Conservation (phyloP, 1,140 invertebrate species). For the Zaprionus africanus region DNA sequence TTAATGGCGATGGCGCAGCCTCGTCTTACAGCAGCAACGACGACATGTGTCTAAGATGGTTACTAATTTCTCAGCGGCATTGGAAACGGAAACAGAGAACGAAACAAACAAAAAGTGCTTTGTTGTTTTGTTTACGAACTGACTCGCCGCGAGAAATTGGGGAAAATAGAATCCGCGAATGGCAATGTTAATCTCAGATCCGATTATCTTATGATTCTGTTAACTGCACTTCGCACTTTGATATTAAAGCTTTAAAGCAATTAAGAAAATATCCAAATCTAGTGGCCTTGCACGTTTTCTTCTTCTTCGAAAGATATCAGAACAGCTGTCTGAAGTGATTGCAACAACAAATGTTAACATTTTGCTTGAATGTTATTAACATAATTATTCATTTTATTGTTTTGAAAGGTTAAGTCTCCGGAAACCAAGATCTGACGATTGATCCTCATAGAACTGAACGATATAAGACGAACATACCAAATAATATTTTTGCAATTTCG, state of each 20-base stretch:
- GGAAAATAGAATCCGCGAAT: background rate
- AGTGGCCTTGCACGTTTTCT: constrained; percentile 52
- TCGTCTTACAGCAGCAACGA: constrained; percentile 16
- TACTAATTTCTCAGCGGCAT: constrained; percentile 22
- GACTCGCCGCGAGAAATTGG: constrained; percentile 23
- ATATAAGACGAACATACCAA: too few relatives aligned
- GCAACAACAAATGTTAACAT: constrained; percentile 26
- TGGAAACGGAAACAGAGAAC: constrained; percentile 20
- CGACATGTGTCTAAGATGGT: constrained; percentile 16
- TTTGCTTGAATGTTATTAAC: constrained; percentile 22
- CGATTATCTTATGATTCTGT: constrained; percentile 15
- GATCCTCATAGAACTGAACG: too few relatives aligned
- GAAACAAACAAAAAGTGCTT: constrained; percentile 21
- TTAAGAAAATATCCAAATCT: constrained; percentile 55
- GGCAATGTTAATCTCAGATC: background rate
- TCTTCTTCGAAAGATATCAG: constrained; percentile 41
- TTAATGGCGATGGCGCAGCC: constrained; percentile 8
- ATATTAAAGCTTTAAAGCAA: constrained; percentile 42
- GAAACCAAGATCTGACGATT: too few relatives aligned
- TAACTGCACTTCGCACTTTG: constrained; percentile 37
- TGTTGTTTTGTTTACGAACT: constrained; percentile 42
- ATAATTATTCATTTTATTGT: constrained; percentile 11
- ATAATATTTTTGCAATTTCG: too few relatives aligned
- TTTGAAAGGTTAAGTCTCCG: background rate
- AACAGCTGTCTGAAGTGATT: constrained; percentile 45